Evolutionary conservation across 2,113 vertebrate genomes (phyloP).

Genomic region (Eidolon helvum): DNA sequence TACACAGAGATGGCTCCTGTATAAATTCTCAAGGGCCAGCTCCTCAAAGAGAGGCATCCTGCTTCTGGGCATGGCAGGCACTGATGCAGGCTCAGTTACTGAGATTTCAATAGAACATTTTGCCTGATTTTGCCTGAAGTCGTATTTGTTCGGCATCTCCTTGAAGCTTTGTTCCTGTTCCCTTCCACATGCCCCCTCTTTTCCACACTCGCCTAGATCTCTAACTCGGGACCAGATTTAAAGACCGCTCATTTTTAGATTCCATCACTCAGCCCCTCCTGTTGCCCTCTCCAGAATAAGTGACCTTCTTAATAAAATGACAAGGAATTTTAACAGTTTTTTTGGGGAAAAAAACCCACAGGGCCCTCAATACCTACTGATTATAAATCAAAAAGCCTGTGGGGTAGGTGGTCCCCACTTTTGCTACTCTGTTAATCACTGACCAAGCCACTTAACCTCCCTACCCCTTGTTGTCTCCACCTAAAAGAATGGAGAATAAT

Average conservation of each 20-base stretch:
- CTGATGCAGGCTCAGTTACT: not conserved
- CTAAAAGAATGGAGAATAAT: not conserved
- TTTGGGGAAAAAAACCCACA: not conserved
- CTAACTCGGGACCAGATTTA: not conserved
- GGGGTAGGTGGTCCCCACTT: not conserved
- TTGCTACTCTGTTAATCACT: not conserved
- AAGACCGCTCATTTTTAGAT: not conserved
- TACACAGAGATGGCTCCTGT: not conserved
- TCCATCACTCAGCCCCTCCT: not conserved
- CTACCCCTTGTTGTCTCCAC: not conserved
- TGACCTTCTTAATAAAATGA: not conserved
- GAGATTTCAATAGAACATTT: not conserved
- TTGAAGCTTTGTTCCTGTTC: not conserved
- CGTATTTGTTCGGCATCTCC: not conserved
- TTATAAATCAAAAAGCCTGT: not conserved
- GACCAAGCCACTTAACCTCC: not conserved
- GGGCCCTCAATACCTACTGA: not conserved
- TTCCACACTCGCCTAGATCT: not conserved
- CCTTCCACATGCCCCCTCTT: not conserved
- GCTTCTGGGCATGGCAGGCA: not conserved
- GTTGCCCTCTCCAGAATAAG: not conserved
- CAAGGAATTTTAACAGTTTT: not conserved
- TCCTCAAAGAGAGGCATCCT: accelerated
- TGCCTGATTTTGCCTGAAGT: not conserved
- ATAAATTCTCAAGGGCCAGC: not conserved